Base-by-base conservation (phyloP, 2,797 vertebrate species). In the Leptodactylus fallax region DNA sequence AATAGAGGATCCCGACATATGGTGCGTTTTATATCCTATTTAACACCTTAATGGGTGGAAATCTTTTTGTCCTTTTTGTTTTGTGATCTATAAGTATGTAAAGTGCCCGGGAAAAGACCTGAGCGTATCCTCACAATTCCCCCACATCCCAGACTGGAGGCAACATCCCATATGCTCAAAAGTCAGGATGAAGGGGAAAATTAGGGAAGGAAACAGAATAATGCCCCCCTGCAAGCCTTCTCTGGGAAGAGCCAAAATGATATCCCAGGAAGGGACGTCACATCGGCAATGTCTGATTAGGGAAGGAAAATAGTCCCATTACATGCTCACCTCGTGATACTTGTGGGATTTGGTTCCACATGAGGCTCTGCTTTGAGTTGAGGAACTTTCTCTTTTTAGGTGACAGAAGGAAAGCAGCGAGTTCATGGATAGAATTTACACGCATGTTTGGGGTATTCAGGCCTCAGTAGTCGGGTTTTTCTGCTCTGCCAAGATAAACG, bases 391-490 rank as follows among this genome's bases (percentile, higher is more conserved):
- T 74, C 85, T 90, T 92, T 91, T 87, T 86, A 93, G 91, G 77
- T 72, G 90, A 83, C 90, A 51, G 0, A 90, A 93, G 91, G 91
- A 91, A 90, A 90, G 90, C 77, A 91, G 60, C 89, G 90, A 91
- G 91, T 93, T 92, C 92, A 93, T 90, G 90, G 90, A 90, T 91
- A 90, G 89, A 92, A 94, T 93, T 94, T 92, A 93, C 92, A 94
- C 92, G 93, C 90, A 93, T 94, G 90, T 93, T 92, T 94, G 92
- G 21, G 93, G 92, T 91, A 90, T 94, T 93, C 92, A 94, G 92
- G 92, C 92, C 93, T 91, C 89, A 92, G 90, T 88, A 90, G 88
- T 91, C 92, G 91, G 91, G 76, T 91, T 93, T 93, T 93, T 91
- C 90, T 91, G 74, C 47, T 92, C 92, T 92, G 90, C 90, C 92